Base-by-base conservation (phyloP, 53 echinoderm and acorn worm genomes). In the Astropecten irregularis region DNA sequence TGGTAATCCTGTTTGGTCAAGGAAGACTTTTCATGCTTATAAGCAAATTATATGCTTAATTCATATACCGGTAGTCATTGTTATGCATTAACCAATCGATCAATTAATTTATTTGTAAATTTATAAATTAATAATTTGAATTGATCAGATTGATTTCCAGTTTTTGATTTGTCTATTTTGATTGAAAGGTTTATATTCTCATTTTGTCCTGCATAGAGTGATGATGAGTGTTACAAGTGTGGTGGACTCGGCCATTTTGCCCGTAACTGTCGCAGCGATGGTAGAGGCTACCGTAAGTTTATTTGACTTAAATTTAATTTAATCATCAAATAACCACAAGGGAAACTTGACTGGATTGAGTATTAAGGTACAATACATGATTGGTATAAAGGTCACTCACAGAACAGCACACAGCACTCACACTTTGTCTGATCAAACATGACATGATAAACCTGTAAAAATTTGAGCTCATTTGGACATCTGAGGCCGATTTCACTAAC, bases 181-280 rank as follows among this genome's bases (percentile, higher is more conserved):
- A 30, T 82, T 65, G 2, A 13, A 47, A 32, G 2, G 44, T 54
- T 11, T 65, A 2, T 23, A 33, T 65, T 34, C 32, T 59, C 25
- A n/a, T 13, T 36, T 27, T 79, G 36, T 27, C 11, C 33, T 33
- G 36, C 26, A 25, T 64, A 91, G 93, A 89, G 89, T 29, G 93
- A 96, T 55, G 96, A 96, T 38, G 96, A 93, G 60, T 96, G 96
- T 74, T 96, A 91, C 69, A 91, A 93, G 81, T 96, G 96, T 67
- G 91, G 91, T 13, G 89, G 93, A 1, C 61, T 84, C 19, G 96
- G 96, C 18, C 96, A 96, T 69, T 96, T 88, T 88, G 93, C 96
- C 4, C 86, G 96, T 22, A 89, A 91, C 68, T 96, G 96, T 36
- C 86, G 89, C 25, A 93, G 91, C 29, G 59, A 91, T 20, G 42